A percentile compares a stretch with the other conserved stretches of the same genome.
Conservation (phyloP, 2,888 invertebrate genomes). For the Tortricodes alternella region DNA sequence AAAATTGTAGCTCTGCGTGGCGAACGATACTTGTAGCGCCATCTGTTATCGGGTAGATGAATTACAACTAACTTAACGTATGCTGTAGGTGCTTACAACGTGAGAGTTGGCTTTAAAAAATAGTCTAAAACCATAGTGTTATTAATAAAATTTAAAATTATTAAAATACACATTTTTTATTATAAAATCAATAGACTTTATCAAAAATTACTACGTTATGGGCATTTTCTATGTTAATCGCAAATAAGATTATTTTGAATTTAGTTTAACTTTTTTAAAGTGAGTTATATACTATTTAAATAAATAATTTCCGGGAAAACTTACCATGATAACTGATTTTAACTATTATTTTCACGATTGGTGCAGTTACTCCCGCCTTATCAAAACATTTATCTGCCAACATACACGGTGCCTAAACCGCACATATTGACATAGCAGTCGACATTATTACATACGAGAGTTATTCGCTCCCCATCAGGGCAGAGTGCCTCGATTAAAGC, state of each 20-base stretch:
- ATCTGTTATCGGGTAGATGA: conserved; percentile 70
- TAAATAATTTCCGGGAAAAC: no score
- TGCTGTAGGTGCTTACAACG: not conserved
- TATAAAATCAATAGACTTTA: no score
- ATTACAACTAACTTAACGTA: conserved; percentile 28
- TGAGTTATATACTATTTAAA: no score
- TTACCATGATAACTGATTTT: no score
- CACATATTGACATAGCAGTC: conserved; percentile 52
- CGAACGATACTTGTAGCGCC: conserved; percentile 55
- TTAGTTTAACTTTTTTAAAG: not conserved
- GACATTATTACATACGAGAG: conserved; percentile 78
- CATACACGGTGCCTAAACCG: conserved; percentile 14
- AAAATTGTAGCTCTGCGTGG: conserved; percentile 27
- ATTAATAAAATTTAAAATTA: no score
- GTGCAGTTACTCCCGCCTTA: not conserved
- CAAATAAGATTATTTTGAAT: not conserved
- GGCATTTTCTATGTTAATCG: no score
- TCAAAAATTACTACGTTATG: no score
- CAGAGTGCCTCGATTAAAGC: conserved; percentile 80
- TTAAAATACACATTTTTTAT: no score
- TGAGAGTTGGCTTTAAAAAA: no score
- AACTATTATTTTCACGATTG: no score
- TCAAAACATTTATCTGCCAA: not conserved
- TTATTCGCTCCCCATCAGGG: conserved; percentile 76
- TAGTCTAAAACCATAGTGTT: no score